Evolutionary conservation across 2,113 vertebrate genomes (phyloP), one percentile per base, ranked within the genome.

Genomic region (Poicephalus meyeri): DNA sequence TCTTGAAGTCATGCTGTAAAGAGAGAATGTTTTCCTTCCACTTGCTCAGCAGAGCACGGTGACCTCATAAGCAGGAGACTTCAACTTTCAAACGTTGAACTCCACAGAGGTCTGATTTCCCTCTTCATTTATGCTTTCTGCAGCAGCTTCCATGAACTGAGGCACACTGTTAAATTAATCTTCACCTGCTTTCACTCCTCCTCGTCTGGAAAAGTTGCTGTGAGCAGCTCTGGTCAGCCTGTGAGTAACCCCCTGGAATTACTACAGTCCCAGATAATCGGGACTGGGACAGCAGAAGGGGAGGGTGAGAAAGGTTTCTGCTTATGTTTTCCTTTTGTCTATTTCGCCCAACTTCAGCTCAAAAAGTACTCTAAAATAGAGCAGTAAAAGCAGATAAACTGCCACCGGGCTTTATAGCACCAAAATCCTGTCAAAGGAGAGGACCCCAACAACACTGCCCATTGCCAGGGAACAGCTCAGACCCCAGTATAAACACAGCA

Each of bases 11-110:
- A 97, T 6, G n/a, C 76, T 96, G 91, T 41, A 25, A 65, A 83
- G 68, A 95, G 94, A 94, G 80, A 79, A 89, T 92, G 46, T 93
- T 95, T 91, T 86, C 78, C 95, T 95, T 96, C 91, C 87, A 83
- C 96, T 97, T 97, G 89, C 87, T 96, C 91, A 94, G 71, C 79
- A 94, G 82, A 89, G 83, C 80, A 41, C 39, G 66, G 86, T 96
- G 95, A 97, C 83, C 73, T 97, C 95, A 96, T 96, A 53, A 92
- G 74, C 92, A 97, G 92, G 72, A 95, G 96, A 79, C 84, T 91
- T 89, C 63, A 81, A 80, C 88, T 96, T 94, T 92, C 93, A 85
- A 33, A 95, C 50, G 76, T 1, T 96, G 88, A 92, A 89, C 95
- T 87, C 1, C 1, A 53, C n/a, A 1, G 0, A 91, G 70, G 69